Conservation (phyloP, 2,797 vertebrate genomes). For the Pangasius larnaudii region DNA sequence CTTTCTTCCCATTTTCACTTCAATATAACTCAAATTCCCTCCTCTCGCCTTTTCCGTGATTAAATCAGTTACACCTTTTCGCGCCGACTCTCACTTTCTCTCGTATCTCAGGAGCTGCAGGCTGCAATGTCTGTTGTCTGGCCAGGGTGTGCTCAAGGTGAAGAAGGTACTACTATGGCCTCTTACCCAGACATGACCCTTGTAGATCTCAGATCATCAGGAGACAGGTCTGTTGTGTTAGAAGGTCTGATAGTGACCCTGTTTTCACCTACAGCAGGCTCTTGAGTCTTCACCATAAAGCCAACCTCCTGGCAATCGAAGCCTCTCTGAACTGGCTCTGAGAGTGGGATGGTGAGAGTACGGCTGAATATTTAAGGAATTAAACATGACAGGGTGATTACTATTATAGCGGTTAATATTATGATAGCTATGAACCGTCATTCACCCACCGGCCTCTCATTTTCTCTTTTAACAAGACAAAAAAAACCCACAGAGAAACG, state of each 20-base stretch:
- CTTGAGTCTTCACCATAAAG: not conserved
- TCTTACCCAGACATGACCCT: not conserved
- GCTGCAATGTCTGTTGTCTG: not conserved
- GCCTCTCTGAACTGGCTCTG: not conserved
- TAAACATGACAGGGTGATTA: not conserved
- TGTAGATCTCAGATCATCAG: not conserved
- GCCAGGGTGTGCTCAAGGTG: not conserved
- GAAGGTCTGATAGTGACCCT: not conserved
- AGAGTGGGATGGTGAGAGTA: not conserved
- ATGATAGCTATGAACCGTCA: too few relatives aligned
- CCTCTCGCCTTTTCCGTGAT: conserved; percentile 1
- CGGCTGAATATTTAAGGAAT: not conserved
- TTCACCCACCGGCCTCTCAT: not conserved
- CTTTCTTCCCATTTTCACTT: conserved; percentile 27
- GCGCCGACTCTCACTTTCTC: not conserved
- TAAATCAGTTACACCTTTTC: conserved; percentile 40
- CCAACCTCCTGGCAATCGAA: not conserved
- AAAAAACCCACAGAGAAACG: too few relatives aligned
- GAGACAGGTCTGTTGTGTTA: not conserved
- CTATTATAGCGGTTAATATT: too few relatives aligned
- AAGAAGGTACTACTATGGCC: not conserved
- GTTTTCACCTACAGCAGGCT: not conserved
- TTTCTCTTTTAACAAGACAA: not conserved
- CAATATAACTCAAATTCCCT: conserved; percentile 1
- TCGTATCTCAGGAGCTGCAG: not conserved